Evolutionary conservation across 2,888 invertebrate genomes (phyloP).

Genomic region (Scelioninae gen. 1): DNA sequence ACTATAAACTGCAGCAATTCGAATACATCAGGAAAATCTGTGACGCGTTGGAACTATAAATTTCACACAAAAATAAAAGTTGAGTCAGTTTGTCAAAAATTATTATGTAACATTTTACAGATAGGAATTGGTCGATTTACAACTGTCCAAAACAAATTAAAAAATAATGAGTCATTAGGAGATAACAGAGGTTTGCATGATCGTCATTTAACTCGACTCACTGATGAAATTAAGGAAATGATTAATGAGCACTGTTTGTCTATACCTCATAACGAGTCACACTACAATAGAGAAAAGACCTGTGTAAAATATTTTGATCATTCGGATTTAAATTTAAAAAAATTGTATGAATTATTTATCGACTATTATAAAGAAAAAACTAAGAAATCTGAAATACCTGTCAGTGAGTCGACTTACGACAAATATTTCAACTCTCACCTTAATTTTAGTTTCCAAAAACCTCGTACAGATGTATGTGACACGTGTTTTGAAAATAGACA

Average conservation of each 20-base stretch:
- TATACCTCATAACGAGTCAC: conserved; percentile 43
- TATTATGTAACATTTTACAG: not conserved
- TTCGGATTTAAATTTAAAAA: not conserved
- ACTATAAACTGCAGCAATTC: conserved; percentile 10
- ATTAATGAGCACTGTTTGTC: conserved; percentile 55
- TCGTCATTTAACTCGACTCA: conserved; percentile 49
- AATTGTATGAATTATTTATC: conserved; percentile 26
- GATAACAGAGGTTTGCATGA: not conserved
- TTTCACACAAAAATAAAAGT: not conserved
- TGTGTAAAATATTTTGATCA: conserved; percentile 57
- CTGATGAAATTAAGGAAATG: conserved; percentile 58
- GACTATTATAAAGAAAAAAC: conserved; percentile 48
- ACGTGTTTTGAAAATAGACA: conserved; percentile 43
- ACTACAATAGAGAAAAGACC: conserved; percentile 31
- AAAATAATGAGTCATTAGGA: not conserved
- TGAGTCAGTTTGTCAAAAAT: not conserved
- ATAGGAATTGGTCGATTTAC: not conserved
- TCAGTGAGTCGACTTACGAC: conserved; percentile 38
- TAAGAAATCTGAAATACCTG: conserved; percentile 18
- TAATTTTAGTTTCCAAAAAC: conserved; percentile 50
- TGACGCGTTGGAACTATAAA: not conserved
- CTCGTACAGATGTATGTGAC: conserved; percentile 58
- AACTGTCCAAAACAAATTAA: not conserved
- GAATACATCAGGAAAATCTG: not conserved
- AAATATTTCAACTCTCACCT: conserved; percentile 57